Conservation (phyloP, 2,888 invertebrate genomes). For the Trachelus stipa region DNA sequence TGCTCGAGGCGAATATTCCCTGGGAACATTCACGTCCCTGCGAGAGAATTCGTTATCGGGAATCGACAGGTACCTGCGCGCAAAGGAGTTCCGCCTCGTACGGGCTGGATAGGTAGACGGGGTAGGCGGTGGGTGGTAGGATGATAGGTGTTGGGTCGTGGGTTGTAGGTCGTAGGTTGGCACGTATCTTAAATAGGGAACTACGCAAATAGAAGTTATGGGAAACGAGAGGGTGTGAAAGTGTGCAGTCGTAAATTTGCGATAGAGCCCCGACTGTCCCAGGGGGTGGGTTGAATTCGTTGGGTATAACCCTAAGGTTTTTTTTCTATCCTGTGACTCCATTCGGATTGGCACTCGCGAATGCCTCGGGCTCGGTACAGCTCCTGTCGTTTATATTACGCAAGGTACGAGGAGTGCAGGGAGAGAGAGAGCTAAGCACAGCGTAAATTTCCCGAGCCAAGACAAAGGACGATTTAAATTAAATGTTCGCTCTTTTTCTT, state of each 20-base stretch:
- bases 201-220: neutral
- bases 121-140: slow-evolving; percentile 25
- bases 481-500: slow-evolving; percentile 45
- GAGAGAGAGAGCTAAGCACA: neutral
- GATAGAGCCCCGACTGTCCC: neutral
- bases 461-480: slow-evolving; percentile 51
- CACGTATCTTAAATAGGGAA: neutral
- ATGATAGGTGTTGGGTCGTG: neutral
- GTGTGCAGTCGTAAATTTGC: neutral
- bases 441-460: slow-evolving; percentile 9
- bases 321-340: neutral
- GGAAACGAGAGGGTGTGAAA: neutral
- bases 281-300: slow-evolving; percentile 15
- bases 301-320: neutral
- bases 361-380: neutral
- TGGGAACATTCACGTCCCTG: slow-evolving; percentile 43
- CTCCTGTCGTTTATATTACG: neutral
- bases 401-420: neutral
- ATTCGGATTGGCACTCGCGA: neutral
- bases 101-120: slow-evolving; percentile 37
- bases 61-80: slow-evolving; percentile 45
- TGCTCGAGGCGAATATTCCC: neutral
- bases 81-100: slow-evolving; percentile 11
- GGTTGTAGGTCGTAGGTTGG: neutral
- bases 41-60: slow-evolving; percentile 49